Percentiles rank a stretch among this genome's conserved stretches.
These are phyloP conservation scores for Philopotamus ludificatus DNA, from an alignment of 1,140 invertebrate species.

Conservation along the genomic window DNA sequence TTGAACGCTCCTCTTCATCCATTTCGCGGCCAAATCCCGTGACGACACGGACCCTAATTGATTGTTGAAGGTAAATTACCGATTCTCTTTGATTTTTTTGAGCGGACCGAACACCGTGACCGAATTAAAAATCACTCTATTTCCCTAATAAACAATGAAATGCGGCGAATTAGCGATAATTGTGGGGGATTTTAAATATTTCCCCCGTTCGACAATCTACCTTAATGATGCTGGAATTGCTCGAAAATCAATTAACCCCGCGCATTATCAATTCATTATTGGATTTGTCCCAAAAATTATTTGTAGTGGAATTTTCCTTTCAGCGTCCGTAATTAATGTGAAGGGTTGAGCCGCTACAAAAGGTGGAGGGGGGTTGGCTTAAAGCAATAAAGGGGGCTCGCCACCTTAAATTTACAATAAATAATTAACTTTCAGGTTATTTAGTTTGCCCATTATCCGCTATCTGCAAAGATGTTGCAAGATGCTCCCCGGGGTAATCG, in stretches of 20 bases:
- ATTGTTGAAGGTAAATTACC: conserved; percentile 28
- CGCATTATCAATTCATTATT: neutral
- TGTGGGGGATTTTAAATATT: too few relatives aligned
- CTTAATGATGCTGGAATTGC: too few relatives aligned
- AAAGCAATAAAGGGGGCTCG: conserved; percentile 23
- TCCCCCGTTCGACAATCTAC: too few relatives aligned
- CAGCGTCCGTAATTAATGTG: conserved; percentile 27
- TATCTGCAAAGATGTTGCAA: conserved; percentile 33
- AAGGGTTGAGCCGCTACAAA: conserved; percentile 22
- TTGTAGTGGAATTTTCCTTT: conserved; percentile 22
- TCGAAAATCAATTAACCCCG: too few relatives aligned
- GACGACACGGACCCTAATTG: conserved; percentile 29
- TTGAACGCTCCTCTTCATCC: conserved; percentile 19
- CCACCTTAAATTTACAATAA: conserved; percentile 41
- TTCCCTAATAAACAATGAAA: neutral
- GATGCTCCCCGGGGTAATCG: conserved; percentile 22
- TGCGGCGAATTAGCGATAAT: too few relatives aligned
- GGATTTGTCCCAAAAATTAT: conserved; percentile 18
- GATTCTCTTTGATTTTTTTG: conserved; percentile 31
- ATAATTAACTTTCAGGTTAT: conserved; percentile 42
- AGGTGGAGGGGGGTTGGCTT: conserved; percentile 6
- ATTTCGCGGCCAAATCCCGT: conserved; percentile 31
- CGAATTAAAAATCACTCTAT: conserved; percentile 21
- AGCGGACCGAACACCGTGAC: conserved; percentile 18
- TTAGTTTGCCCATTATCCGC: conserved; percentile 39